phyloP scores from a whole-genome alignment of 92 coral and sea anemone genomes.

The Epizoanthus scotinus region DNA sequence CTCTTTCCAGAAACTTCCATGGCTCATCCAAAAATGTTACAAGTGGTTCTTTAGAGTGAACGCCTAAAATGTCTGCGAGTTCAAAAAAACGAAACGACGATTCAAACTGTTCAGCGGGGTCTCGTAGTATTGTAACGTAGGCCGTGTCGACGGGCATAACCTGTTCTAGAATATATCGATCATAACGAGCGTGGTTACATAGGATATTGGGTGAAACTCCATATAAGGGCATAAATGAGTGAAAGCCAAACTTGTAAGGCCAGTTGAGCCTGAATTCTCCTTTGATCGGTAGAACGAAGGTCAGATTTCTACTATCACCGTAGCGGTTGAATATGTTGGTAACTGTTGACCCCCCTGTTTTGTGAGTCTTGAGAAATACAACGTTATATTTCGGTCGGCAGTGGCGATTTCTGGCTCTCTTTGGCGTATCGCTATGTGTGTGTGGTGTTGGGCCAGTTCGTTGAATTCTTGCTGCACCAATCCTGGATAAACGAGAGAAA shows the following conservation, averaged over 20 bases:
- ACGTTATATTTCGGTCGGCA: constrained; percentile 49
- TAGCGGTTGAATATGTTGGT: constrained; percentile 62
- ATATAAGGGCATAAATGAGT: constrained; percentile 41
- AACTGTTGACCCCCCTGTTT: constrained; percentile 57
- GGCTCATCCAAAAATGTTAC: constrained; percentile 44
- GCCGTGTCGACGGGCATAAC: constrained; percentile 50
- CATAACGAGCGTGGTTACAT: constrained; percentile 61
- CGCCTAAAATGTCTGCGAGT: constrained; percentile 38
- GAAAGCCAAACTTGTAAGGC: constrained; percentile 43
- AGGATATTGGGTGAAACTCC: constrained; percentile 48
- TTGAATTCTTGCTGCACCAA: too few species aligned
- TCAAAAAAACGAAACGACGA: constrained; percentile 48
- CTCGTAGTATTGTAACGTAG: constrained; percentile 58
- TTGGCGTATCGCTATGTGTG: too few species aligned
- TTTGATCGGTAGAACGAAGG: constrained; percentile 52
- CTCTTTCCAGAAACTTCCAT: constrained; percentile 51
- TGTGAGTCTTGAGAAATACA: constrained; percentile 56
- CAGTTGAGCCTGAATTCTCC: constrained; percentile 52
- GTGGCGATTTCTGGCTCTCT: neutral
- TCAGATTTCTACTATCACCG: constrained; percentile 48
- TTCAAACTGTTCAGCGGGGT: constrained; percentile 65
- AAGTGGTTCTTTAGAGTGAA: constrained; percentile 37
- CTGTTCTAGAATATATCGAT: constrained; percentile 47
- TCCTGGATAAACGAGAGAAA: too few species aligned
- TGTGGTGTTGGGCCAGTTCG: too few species aligned